phyloP scores from a whole-genome alignment of 2,888 invertebrate genomes.

The Cerceris ruficornis region DNA sequence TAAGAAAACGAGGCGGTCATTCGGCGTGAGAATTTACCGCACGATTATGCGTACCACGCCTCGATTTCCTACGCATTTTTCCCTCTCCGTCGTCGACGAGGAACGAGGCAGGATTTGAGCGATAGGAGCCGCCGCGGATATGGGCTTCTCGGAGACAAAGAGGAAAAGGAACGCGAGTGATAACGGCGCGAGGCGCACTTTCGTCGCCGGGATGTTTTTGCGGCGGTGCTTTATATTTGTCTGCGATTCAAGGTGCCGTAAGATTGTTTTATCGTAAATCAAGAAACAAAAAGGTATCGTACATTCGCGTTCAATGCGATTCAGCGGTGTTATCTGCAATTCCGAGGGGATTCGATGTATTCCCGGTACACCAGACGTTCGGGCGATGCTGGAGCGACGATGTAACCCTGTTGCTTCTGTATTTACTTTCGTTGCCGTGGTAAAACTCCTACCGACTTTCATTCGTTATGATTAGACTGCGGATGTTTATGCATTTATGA shows the following conservation, averaged over 20 bases:
- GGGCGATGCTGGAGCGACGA: slow-evolving; percentile 6
- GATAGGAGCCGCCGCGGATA: neutral
- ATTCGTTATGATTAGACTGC: neutral
- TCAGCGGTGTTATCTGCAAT: slow-evolving; percentile 42
- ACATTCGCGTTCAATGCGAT: slow-evolving; percentile 8
- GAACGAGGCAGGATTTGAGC: slow-evolving; percentile 42
- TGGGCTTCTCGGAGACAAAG: neutral
- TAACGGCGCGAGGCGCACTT: neutral
- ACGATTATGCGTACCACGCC: slow-evolving; percentile 72
- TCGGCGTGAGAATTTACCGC: slow-evolving; percentile 67
- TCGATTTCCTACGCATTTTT: slow-evolving; percentile 76
- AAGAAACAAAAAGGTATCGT: neutral
- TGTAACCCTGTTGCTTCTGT: neutral
- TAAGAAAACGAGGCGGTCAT: slow-evolving; percentile 49
- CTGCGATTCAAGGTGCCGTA: neutral
- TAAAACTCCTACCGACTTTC: neutral
- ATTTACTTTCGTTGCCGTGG: slow-evolving; percentile 5
- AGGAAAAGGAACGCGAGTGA: neutral
- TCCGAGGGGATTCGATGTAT: slow-evolving; percentile 30
- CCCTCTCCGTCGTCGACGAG: slow-evolving; percentile 55
- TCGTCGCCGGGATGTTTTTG: neutral
- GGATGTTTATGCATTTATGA: too few relatives aligned
- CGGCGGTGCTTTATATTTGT: neutral
- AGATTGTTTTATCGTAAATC: slow-evolving; percentile 27
- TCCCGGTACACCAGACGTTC: slow-evolving; percentile 16